A percentile compares a stretch with the other conserved stretches of the same genome.
phyloP scores from a whole-genome alignment of 2,797 vertebrate genomes.

The Hyperoplus lanceolatus region DNA sequence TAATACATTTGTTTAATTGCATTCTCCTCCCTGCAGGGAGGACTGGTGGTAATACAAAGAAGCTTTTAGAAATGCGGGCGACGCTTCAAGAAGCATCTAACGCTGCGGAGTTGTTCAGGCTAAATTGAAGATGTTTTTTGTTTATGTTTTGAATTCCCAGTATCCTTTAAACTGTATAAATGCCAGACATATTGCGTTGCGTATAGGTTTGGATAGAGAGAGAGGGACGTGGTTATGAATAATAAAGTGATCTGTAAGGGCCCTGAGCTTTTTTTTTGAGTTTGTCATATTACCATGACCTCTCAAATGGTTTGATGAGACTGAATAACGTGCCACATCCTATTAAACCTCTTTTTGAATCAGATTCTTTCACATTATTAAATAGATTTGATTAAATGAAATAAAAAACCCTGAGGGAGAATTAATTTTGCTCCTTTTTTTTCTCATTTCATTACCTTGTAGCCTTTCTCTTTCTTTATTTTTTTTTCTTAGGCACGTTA shows the following conservation, averaged over 20 bases:
- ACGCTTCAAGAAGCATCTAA: slow-evolving; percentile 45
- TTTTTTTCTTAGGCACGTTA: background rate
- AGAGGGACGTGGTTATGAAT: background rate
- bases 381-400: background rate
- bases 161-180: slow-evolving; percentile 21
- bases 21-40: slow-evolving; percentile 55
- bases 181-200: slow-evolving; percentile 15
- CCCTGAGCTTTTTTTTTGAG: slow-evolving; percentile 7
- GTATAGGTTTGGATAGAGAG: slow-evolving; percentile 8
- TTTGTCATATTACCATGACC: slow-evolving; percentile 8
- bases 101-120: background rate
- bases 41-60: slow-evolving; percentile 57
- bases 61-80: slow-evolving; percentile 49
- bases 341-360: slow-evolving; percentile 15
- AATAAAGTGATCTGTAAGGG: background rate
- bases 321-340: slow-evolving; percentile 19
- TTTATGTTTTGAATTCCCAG: slow-evolving; percentile 25
- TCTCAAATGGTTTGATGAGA: slow-evolving; percentile 18
- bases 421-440: slow-evolving; percentile 10
- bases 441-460: background rate
- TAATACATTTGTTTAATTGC: slow-evolving; percentile 67
- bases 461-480: background rate
- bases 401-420: slow-evolving; percentile 5
- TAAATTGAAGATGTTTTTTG: slow-evolving; percentile 22
- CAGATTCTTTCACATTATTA: slow-evolving; percentile 5